Conservation (phyloP, 35 echinoderm and acorn worm species). For the Hemicentrotus pulcherrimus region DNA sequence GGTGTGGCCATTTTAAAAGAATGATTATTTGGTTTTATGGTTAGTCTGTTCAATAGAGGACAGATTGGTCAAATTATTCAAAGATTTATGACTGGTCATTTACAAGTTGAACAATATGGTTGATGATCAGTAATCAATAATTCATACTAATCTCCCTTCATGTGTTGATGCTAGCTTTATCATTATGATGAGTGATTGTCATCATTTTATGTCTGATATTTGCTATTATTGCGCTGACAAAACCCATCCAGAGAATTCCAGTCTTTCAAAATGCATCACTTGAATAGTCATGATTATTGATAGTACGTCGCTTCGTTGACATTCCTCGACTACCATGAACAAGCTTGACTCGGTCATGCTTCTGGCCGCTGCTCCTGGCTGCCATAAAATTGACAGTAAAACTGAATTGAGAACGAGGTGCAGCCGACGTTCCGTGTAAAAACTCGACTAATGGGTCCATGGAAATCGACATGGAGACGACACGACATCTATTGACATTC, state of each 20-base stretch:
- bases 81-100: not conserved
- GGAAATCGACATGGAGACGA: not conserved
- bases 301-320: too few relatives aligned
- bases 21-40: not conserved
- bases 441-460: slow-evolving; percentile 15
- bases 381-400: not conserved
- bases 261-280: not conserved
- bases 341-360: not conserved
- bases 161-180: not conserved
- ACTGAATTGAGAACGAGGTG: not conserved
- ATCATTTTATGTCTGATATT: not conserved
- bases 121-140: not conserved
- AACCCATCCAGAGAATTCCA: not conserved
- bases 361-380: not conserved
- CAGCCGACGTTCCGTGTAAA: slow-evolving; percentile 9
- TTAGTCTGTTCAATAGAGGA: not conserved
- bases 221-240: not conserved
- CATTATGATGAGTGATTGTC: not conserved
- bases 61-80: slow-evolving; percentile 12
- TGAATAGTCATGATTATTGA: not conserved
- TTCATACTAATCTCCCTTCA: not conserved
- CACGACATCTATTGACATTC: slow-evolving; percentile 16
- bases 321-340: not conserved
- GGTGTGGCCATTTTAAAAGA: not conserved
- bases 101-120: not conserved